Evolutionary conservation across 2,888 invertebrate species (phyloP).

Genomic region (Cremastinae sp.): DNA sequence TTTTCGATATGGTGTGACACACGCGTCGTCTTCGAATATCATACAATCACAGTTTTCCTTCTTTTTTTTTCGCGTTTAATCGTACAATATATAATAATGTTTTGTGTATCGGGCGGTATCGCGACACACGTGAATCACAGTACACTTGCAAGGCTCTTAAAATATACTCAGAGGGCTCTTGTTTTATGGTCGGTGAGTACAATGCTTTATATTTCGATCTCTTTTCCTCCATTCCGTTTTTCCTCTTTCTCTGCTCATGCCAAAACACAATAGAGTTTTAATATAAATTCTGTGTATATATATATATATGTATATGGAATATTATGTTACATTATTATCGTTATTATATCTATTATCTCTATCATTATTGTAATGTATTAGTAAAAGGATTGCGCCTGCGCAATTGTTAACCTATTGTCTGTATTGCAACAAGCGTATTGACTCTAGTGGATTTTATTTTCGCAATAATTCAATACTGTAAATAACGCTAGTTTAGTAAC

Average conservation of each 20-base stretch:
- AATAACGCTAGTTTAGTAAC: slow-evolving; percentile 38
- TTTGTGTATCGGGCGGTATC: slow-evolving; percentile 63
- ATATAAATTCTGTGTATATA: slow-evolving; percentile 60
- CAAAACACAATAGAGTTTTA: slow-evolving; percentile 55
- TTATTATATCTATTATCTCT: slow-evolving; percentile 40
- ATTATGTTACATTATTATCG: slow-evolving; percentile 55
- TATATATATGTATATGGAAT: slow-evolving; percentile 57
- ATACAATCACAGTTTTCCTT: slow-evolving; percentile 63
- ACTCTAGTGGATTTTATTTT: slow-evolving; percentile 67
- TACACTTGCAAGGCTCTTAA: slow-evolving; percentile 70
- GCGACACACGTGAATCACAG: slow-evolving; percentile 73
- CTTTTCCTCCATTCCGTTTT: slow-evolving; percentile 38
- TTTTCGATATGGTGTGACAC: slow-evolving; percentile 25
- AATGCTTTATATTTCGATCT: slow-evolving; percentile 48
- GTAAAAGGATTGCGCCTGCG: slow-evolving; percentile 75
- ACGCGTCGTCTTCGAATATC: slow-evolving; percentile 51
- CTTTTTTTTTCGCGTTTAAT: slow-evolving; percentile 58
- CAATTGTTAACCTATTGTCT: slow-evolving; percentile 76
- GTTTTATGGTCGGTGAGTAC: slow-evolving; percentile 66
- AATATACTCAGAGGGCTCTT: slow-evolving; percentile 60
- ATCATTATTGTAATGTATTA: slow-evolving; percentile 33
- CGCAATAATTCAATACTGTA: slow-evolving; percentile 73
- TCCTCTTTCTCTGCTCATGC: slow-evolving; percentile 30
- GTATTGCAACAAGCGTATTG: slow-evolving; percentile 74
- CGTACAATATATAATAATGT: slow-evolving; percentile 63